Conservation (phyloP, 2,113 vertebrate species). For the Phyllostomus discolor region DNA sequence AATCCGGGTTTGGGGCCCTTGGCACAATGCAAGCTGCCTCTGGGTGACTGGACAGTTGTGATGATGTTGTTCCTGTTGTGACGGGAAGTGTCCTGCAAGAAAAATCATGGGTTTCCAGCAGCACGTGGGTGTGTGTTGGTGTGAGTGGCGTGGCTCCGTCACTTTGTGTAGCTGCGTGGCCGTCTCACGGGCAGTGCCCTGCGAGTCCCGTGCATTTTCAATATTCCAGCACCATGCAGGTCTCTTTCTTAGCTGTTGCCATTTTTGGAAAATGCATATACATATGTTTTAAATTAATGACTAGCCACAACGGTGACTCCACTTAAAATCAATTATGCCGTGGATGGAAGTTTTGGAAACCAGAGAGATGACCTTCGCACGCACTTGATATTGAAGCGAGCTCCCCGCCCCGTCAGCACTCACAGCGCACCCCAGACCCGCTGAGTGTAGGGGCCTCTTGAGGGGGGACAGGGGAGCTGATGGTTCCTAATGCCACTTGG, state of each 20-base stretch:
- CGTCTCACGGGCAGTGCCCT: not conserved
- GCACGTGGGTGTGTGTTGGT: not conserved
- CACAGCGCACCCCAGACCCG: not conserved
- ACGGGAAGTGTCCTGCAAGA: not conserved
- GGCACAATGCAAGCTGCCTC: not conserved
- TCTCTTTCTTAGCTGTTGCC: not conserved
- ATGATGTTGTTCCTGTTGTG: conserved; percentile 17
- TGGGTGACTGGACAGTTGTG: conserved; percentile 15
- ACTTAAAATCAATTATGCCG: not conserved
- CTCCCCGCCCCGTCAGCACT: not conserved
- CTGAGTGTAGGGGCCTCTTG: not conserved
- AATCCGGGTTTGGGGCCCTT: conserved; percentile 20
- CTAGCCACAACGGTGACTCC: not conserved
- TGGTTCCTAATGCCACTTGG: not conserved
- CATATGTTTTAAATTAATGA: not conserved
- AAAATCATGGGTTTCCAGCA: not conserved
- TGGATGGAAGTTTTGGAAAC: not conserved
- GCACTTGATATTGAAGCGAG: not conserved
- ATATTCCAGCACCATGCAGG: not conserved
- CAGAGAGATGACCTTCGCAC: not conserved
- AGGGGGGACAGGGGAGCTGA: not conserved
- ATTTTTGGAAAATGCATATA: not conserved
- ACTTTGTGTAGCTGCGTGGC: not conserved
- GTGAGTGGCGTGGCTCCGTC: not conserved
- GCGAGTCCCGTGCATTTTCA: not conserved